These are phyloP conservation scores for Pseudanteris insignis DNA, from an alignment of 2,888 invertebrate species.

Conservation along the genomic window DNA sequence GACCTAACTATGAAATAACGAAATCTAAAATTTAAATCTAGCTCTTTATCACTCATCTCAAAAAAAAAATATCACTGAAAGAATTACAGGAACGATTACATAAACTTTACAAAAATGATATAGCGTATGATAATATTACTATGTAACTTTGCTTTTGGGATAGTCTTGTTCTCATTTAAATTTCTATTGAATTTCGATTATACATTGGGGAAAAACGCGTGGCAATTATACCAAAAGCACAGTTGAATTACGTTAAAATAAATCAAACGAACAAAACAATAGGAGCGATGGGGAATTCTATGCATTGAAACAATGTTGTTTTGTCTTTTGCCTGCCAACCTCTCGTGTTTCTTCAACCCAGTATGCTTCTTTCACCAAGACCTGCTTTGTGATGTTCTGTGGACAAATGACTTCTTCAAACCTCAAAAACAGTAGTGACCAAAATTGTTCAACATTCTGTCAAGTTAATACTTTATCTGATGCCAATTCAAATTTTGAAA, in stretches of 20 bases:
- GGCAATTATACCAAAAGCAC: conserved; percentile 12
- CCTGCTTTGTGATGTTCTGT: conserved; percentile 96
- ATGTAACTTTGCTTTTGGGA: conserved; percentile 29
- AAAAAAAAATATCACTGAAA: conserved; percentile 39
- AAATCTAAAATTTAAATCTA: conserved; percentile 39
- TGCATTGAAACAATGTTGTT: conserved; percentile 63
- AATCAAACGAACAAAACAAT: conserved; percentile 19
- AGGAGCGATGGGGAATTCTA: conserved; percentile 48
- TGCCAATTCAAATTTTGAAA: too few relatives aligned
- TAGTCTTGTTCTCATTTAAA: too few relatives aligned
- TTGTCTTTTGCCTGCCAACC: conserved; percentile 74
- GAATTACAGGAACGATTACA: conserved; percentile 24
- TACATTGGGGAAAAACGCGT: background rate
- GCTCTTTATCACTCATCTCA: conserved; percentile 40
- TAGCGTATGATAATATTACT: conserved; percentile 17
- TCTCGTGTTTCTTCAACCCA: conserved; percentile 93
- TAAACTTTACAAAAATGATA: conserved; percentile 29
- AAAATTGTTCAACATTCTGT: too few relatives aligned
- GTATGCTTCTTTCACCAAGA: conserved; percentile 93
- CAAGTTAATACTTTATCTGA: too few relatives aligned
- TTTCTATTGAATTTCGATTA: too few relatives aligned
- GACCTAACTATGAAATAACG: conserved; percentile 33
- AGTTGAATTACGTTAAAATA: background rate
- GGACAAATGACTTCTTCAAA: conserved; percentile 70
- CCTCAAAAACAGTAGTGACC: conserved; percentile 37